Evolutionary conservation across 2,113 vertebrate genomes (phyloP).

Genomic region (Ageneiosus marmoratus): DNA sequence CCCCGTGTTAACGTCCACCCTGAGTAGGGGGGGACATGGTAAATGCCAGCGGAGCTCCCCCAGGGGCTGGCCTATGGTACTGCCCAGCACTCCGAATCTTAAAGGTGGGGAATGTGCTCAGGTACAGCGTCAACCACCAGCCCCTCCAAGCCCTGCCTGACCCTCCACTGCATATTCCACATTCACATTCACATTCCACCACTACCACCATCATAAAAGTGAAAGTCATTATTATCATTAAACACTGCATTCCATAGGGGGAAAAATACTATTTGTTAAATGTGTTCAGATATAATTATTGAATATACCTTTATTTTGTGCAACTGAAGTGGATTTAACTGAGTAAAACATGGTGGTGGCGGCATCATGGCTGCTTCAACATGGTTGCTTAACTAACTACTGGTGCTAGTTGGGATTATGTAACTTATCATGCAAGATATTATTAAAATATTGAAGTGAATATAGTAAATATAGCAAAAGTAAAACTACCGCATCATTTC

Average conservation of each 20-base stretch:
- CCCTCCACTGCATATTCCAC: slow-evolving; percentile 36
- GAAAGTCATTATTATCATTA: not conserved
- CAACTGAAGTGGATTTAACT: not conserved
- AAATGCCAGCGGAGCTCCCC: slow-evolving; percentile 57
- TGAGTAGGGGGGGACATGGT: slow-evolving; percentile 56
- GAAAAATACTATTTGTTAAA: not conserved
- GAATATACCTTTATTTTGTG: not conserved
- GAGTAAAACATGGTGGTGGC: not conserved
- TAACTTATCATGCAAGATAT: not conserved
- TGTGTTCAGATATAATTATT: not conserved
- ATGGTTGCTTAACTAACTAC: not conserved
- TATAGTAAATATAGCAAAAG: no score
- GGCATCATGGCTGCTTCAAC: not conserved
- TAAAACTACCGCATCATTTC: not conserved
- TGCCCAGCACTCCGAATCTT: slow-evolving; percentile 53
- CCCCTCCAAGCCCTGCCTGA: slow-evolving; percentile 40
- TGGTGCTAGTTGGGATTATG: not conserved
- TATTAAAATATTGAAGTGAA: no score
- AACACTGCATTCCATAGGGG: not conserved
- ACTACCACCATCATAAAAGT: not conserved
- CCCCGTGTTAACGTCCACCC: slow-evolving; percentile 51
- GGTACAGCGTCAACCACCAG: slow-evolving; percentile 51
- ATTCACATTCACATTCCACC: slow-evolving; percentile 33
- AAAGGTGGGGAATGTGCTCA: slow-evolving; percentile 62
- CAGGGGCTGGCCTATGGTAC: slow-evolving; percentile 54